Evolutionary conservation across 23 tunicate genomes (phyloP).

Genomic region (Oikopleura vanhoeffeni): DNA sequence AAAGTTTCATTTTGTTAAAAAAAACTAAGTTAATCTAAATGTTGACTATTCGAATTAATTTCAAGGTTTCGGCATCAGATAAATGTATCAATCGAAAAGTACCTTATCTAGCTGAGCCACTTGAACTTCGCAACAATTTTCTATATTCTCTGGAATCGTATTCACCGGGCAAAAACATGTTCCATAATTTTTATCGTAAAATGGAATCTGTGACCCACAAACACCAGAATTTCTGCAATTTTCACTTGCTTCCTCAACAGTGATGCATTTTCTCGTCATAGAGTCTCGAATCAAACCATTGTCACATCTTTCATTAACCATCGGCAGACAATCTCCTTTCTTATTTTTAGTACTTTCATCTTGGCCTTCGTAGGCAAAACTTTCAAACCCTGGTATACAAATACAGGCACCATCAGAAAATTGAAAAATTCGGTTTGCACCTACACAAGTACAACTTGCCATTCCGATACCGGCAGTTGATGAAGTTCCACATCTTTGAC

Average conservation of each 20-base stretch:
- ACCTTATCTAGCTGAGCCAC: neutral
- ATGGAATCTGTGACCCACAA: neutral
- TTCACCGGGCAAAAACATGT: neutral
- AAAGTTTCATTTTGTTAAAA: no score
- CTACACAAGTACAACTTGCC: slow-evolving; percentile 46
- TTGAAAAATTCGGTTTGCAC: slow-evolving; percentile 17
- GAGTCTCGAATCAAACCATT: slow-evolving; percentile 36
- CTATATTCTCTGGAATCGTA: neutral
- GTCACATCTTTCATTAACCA: slow-evolving; percentile 56
- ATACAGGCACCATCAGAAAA: slow-evolving; percentile 65
- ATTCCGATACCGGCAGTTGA: slow-evolving; percentile 39
- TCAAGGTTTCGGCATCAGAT: no score
- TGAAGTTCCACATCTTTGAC: slow-evolving; percentile 79
- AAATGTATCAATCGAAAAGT: no score
- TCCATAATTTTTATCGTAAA: neutral
- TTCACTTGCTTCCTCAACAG: slow-evolving; percentile 18
- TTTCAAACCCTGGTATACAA: slow-evolving; percentile 37
- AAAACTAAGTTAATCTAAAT: no score
- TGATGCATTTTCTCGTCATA: slow-evolving; percentile 33
- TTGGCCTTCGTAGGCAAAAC: slow-evolving; percentile 54
- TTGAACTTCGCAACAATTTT: neutral
- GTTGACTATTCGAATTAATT: no score
- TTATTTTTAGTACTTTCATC: neutral
- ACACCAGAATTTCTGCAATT: neutral
- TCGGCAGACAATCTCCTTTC: neutral